Evolutionary conservation across 2,888 invertebrate species (phyloP).

Genomic region (Sminthurinus aureus): DNA sequence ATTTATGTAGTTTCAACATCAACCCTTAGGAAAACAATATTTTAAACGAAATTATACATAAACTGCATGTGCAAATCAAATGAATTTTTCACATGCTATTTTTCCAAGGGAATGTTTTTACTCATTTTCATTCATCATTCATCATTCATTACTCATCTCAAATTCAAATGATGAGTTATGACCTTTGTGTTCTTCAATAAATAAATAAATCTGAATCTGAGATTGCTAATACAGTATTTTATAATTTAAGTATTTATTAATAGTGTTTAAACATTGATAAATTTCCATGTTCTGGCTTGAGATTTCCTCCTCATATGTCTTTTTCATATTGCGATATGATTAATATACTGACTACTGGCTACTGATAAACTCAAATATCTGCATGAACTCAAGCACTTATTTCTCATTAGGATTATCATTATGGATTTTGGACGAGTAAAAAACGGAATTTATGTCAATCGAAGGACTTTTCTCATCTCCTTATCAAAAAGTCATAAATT

Average conservation of each 20-base stretch:
- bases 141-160: background rate
- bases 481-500: slow-evolving; percentile 11
- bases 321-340: background rate
- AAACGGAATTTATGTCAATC: slow-evolving; percentile 1
- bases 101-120: background rate
- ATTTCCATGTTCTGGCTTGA: too few species aligned
- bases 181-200: too few species aligned
- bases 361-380: background rate
- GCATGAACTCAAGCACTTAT: background rate
- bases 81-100: too few species aligned
- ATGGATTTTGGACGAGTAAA: background rate
- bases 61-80: too few species aligned
- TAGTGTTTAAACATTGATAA: too few species aligned
- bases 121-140: background rate
- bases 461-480: slow-evolving; percentile 13
- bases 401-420: background rate
- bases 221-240: too few species aligned
- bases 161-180: background rate
- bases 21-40: too few species aligned
- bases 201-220: too few species aligned
- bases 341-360: background rate
- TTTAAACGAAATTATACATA: too few species aligned
- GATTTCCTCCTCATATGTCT: too few species aligned
- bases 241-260: too few species aligned
- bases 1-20: too few species aligned